Base-by-base conservation (phyloP, 2,888 invertebrate species). In the Caenorhabditis sinica region DNA sequence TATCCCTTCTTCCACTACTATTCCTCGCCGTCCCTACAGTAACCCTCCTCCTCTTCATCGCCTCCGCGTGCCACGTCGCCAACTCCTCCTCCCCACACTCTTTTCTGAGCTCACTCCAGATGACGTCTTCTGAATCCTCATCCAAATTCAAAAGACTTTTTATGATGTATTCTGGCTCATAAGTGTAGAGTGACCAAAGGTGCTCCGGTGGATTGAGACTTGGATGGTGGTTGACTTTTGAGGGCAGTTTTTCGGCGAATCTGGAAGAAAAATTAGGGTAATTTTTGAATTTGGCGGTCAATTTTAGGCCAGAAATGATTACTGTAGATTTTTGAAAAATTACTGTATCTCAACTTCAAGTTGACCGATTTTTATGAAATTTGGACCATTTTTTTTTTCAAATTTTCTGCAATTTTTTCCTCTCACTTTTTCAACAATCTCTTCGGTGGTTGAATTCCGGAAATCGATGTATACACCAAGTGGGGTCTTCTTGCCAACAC, bases 71-170 rank as follows among this genome's bases (percentile, higher is more conserved):
- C 72, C 56, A 36, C 4, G 40, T 15, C 20, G 61, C 45, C 3
- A 79, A 13, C 2, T 4, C n/a, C 2, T 4, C n/a, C 13, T 43
- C 30, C 0, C 13, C n/a, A 11, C 61, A 33, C 1, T 72, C 65
- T 6, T 25, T 9, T 13, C 45, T 53, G 1, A 79, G 15, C 0
- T 65, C 40, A n/a, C 30, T 23, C 79, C 71, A 79, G 1, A 72
- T 17, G 17, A 56, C 65, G 1, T 79, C 79, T 45, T 79, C 79
- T 13, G 36, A 72, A 25, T 79, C 79, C 4, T 65, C 23, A 11
- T 79, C 65, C 4, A 79, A 15, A 65, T 79, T 71, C 17, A 79
- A 0, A 45, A 72, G 61, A 36, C 53, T 63, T 9, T 17, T 40
- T 15, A 65, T 28, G n/a, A 79, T 15, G 20, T 65, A 71, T 23